Conservation (phyloP, 2,888 invertebrate genomes). For the Loripinus fragilis region DNA sequence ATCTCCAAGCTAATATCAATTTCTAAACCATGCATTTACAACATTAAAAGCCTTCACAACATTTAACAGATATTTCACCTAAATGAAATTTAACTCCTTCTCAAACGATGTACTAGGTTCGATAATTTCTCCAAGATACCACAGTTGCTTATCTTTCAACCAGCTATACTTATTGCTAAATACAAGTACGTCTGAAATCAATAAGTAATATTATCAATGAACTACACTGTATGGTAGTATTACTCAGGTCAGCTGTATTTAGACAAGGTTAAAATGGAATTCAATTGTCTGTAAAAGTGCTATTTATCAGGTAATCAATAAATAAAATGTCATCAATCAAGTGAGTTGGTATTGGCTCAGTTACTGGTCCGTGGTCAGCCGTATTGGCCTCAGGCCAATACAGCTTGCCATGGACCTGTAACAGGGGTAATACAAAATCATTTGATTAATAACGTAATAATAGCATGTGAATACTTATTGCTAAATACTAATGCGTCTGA, state of each 20-base stretch:
- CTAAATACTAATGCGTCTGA: too few relatives aligned
- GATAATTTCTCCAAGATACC: conserved; percentile 89
- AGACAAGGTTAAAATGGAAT: too few relatives aligned
- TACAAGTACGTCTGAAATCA: conserved; percentile 90
- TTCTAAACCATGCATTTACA: conserved; percentile 17
- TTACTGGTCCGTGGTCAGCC: neutral
- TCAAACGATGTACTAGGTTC: conserved; percentile 11
- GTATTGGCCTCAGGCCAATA: neutral
- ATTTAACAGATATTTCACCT: conserved; percentile 28
- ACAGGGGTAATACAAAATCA: too few relatives aligned
- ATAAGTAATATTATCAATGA: neutral
- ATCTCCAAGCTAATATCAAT: too few relatives aligned
- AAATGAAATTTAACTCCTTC: conserved; percentile 24
- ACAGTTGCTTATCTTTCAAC: conserved; percentile 91
- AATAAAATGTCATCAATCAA: neutral
- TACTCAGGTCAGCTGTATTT: too few relatives aligned
- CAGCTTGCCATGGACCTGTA: neutral
- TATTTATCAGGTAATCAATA: neutral
- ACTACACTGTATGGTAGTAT: too few relatives aligned
- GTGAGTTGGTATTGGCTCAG: neutral
- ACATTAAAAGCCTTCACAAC: conserved; percentile 16
- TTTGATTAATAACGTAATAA: too few relatives aligned
- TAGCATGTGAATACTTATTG: too few relatives aligned
- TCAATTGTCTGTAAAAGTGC: too few relatives aligned
- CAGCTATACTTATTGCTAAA: conserved; percentile 94